A percentile compares a stretch with the other conserved stretches of the same genome.
Evolutionary conservation across 1,140 invertebrate genomes (phyloP).

Genomic region (Drosophila nasuta): DNA sequence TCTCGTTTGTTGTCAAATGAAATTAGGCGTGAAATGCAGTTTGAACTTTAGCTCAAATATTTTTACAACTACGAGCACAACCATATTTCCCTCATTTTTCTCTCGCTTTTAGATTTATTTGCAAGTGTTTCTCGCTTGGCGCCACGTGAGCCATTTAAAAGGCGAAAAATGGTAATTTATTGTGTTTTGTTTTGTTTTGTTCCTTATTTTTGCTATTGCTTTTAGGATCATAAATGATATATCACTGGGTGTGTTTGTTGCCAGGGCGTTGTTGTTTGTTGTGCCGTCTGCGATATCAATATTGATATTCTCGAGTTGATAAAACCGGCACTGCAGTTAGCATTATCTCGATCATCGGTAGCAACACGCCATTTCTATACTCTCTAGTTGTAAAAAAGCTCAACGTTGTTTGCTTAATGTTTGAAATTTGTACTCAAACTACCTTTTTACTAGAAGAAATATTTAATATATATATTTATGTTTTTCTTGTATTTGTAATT

Average conservation of each 20-base stretch:
- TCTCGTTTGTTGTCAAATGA: slow-evolving; percentile 67
- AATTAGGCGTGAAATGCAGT: slow-evolving; percentile 80
- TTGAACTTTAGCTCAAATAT: slow-evolving; percentile 72
- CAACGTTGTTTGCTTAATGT: not conserved
- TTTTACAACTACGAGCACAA: slow-evolving; percentile 31
- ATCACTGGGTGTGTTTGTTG: slow-evolving; percentile 35
- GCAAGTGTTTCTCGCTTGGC: slow-evolving; percentile 39
- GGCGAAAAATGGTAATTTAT: slow-evolving; percentile 15
- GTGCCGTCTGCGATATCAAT: slow-evolving; percentile 32
- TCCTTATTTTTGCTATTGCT: not conserved
- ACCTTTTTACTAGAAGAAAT: not conserved
- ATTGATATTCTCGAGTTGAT: slow-evolving; percentile 51
- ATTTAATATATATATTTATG: not conserved
- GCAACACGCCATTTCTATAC: slow-evolving; percentile 42
- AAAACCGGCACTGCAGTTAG: slow-evolving; percentile 49
- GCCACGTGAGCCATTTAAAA: slow-evolving; percentile 28
- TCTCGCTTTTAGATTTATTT: slow-evolving; percentile 1
- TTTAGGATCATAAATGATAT: slow-evolving; percentile 17
- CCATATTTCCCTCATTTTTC: not conserved
- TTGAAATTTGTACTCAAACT: not conserved
- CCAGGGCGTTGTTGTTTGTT: slow-evolving; percentile 2
- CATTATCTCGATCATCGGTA: slow-evolving; percentile 34
- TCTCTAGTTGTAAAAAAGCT: not conserved
- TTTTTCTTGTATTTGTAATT: no score
- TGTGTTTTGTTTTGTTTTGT: not conserved